A percentile compares a stretch with the other conserved stretches of the same genome.
phyloP scores from a whole-genome alignment of 2,113 vertebrate genomes.

The Cephalopholis sonnerati region DNA sequence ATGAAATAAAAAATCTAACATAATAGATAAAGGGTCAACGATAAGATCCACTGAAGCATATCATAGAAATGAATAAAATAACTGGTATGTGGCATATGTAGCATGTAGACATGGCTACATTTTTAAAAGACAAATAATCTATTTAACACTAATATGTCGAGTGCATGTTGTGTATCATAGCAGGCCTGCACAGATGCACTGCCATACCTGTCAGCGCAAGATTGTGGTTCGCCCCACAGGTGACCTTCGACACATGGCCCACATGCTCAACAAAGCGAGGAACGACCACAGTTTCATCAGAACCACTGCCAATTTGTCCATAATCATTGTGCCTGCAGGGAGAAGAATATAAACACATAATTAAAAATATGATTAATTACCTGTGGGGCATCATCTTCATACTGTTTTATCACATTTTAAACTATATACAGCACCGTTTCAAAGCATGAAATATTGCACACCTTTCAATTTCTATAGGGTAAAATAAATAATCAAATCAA shows the following conservation, averaged over 20 bases:
- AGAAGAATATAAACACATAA: slow-evolving; percentile 61
- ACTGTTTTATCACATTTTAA: slow-evolving; percentile 53
- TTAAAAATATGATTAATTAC: slow-evolving; percentile 72
- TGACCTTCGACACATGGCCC: slow-evolving; percentile 65
- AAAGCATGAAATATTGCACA: slow-evolving; percentile 35
- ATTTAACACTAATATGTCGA: neutral
- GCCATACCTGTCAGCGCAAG: slow-evolving; percentile 70
- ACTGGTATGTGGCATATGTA: neutral
- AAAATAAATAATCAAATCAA: slow-evolving; percentile 67
- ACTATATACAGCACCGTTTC: slow-evolving; percentile 22
- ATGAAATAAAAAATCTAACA: neutral
- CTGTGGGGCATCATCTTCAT: slow-evolving; percentile 50
- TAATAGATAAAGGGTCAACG: neutral
- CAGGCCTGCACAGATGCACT: neutral
- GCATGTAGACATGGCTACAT: neutral
- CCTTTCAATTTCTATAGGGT: slow-evolving; percentile 52
- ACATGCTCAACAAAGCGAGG: slow-evolving; percentile 64
- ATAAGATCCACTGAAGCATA: neutral
- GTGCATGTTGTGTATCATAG: neutral
- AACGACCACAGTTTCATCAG: slow-evolving; percentile 59
- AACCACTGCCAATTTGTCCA: slow-evolving; percentile 72
- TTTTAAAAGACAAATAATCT: neutral
- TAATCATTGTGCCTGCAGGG: slow-evolving; percentile 70
- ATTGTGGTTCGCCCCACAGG: slow-evolving; percentile 72
- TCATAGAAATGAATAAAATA: neutral